Conservation (phyloP, 2,113 vertebrate species). For the Rhinopomastus cyanomelas region DNA sequence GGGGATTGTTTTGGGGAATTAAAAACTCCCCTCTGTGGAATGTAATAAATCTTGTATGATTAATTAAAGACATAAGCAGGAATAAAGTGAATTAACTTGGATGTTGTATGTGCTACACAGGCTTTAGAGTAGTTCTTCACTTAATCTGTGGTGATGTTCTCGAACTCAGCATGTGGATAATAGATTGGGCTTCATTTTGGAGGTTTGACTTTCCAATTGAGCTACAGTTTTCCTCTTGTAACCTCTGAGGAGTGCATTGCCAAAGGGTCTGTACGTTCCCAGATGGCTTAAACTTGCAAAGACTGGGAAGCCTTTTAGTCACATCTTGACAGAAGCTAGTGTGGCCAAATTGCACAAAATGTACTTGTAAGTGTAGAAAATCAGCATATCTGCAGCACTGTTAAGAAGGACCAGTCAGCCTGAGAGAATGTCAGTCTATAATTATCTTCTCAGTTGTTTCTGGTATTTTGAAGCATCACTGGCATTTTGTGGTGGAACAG, state of each 20-base stretch:
- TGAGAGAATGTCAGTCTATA: background rate
- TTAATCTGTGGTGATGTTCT: background rate
- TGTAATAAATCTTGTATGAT: background rate
- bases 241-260: background rate
- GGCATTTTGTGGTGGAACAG: background rate
- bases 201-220: background rate
- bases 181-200: background rate
- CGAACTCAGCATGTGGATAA: background rate
- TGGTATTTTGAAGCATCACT: background rate
- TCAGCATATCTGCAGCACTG: background rate
- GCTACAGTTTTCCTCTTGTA: background rate
- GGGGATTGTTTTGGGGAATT: background rate
- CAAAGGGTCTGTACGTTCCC: background rate
- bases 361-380: background rate
- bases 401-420: background rate
- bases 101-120: background rate
- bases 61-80: background rate
- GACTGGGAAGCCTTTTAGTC: background rate
- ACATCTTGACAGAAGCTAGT: background rate
- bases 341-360: background rate
- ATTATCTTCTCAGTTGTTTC: background rate
- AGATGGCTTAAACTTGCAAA: background rate
- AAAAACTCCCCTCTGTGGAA: background rate
- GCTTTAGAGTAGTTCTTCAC: background rate
- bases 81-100: background rate